phyloP scores from a whole-genome alignment of 2,888 invertebrate genomes.

The Digitonthophagus gazella region DNA sequence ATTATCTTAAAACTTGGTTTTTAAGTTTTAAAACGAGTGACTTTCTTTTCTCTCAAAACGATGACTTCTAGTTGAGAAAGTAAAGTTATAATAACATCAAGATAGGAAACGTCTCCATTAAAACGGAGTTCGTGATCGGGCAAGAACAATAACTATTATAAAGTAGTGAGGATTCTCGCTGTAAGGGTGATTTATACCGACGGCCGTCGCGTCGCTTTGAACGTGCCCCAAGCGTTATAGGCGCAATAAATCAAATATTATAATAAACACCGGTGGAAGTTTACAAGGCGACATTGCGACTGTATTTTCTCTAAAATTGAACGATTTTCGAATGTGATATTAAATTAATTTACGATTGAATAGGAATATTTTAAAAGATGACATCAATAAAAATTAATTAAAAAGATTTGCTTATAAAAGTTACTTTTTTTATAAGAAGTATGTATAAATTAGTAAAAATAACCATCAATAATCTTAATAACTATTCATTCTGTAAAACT shows the following conservation, averaged over 20 bases:
- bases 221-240: conserved; percentile 11
- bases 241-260: conserved; percentile 14
- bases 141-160: conserved; percentile 16
- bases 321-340: conserved; percentile 3
- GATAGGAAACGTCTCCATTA: conserved; percentile 2
- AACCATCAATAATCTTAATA: too few species aligned
- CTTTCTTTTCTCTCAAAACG: neutral
- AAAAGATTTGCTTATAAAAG: too few species aligned
- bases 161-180: conserved; percentile 10
- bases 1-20: too few species aligned
- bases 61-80: neutral
- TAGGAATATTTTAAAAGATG: too few species aligned
- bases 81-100: neutral
- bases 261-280: conserved; percentile 9
- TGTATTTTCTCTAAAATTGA: neutral
- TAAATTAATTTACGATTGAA: conserved; percentile 3
- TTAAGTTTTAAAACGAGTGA: neutral
- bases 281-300: neutral
- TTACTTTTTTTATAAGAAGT: too few species aligned
- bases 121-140: conserved; percentile 8
- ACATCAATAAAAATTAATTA: too few species aligned
- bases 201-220: neutral
- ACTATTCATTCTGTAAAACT: too few species aligned
- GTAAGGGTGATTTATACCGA: conserved; percentile 11
- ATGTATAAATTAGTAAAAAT: too few species aligned